Conservation (phyloP, 2,797 vertebrate genomes). For the Rhinella marina region DNA sequence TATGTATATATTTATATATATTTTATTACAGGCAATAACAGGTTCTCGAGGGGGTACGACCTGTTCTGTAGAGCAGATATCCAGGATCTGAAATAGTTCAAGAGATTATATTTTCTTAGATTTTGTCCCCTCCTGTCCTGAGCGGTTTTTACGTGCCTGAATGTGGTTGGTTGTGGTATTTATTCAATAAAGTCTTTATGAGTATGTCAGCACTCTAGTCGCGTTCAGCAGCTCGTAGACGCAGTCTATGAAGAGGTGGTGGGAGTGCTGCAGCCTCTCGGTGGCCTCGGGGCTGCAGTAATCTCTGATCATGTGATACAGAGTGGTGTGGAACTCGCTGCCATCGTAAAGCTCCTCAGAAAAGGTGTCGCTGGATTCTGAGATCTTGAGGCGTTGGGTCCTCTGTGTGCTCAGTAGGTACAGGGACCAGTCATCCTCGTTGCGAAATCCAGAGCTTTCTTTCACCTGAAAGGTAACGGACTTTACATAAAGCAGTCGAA, state of each 20-base stretch:
- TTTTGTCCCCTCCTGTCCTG: neutral
- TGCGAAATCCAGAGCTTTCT: constrained; percentile 70
- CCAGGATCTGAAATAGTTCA: too few relatives aligned
- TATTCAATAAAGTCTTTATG: constrained; percentile 67
- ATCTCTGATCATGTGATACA: constrained; percentile 88
- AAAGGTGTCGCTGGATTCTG: constrained; percentile 77
- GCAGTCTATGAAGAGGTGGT: constrained; percentile 72
- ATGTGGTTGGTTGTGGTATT: constrained; percentile 45
- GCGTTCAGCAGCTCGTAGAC: constrained; percentile 81
- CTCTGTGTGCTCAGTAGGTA: constrained; percentile 81
- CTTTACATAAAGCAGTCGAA: neutral
- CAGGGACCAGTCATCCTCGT: constrained; percentile 72
- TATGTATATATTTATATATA: constrained; percentile 12
- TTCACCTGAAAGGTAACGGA: constrained; percentile 72
- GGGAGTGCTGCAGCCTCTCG: constrained; percentile 63
- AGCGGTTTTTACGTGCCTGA: constrained; percentile 23
- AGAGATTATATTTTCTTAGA: neutral
- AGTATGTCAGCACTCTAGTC: constrained; percentile 80
- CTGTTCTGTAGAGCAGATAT: too few relatives aligned
- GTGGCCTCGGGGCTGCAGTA: constrained; percentile 72
- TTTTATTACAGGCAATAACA: neutral
- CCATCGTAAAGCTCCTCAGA: constrained; percentile 75
- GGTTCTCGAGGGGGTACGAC: too few relatives aligned
- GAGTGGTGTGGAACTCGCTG: constrained; percentile 87
- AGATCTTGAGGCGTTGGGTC: constrained; percentile 78